These are phyloP conservation scores for Oxyura jamaicensis DNA, from an alignment of 2,113 vertebrate species.

Conservation along the genomic window DNA sequence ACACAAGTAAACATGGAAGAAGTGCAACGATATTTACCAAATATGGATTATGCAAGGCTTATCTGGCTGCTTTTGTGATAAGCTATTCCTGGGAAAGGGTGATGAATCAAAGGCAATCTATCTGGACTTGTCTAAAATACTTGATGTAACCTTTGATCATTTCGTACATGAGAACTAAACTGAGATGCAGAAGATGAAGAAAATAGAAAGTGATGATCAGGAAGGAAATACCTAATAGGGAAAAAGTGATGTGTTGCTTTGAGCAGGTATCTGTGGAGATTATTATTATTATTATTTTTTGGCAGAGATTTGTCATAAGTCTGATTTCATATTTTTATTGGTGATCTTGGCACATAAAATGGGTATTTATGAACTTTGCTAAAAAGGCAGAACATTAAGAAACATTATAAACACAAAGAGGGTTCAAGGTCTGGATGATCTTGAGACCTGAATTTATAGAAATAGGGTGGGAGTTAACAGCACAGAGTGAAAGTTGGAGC, in stretches of 20 bases:
- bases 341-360: background rate
- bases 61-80: conserved; percentile 21
- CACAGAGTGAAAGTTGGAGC: background rate
- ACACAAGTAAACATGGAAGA: background rate
- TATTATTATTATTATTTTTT: background rate
- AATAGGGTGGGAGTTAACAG: background rate
- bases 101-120: background rate
- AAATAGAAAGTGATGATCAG: background rate
- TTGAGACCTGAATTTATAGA: background rate
- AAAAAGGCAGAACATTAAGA: background rate
- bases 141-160: conserved; percentile 10
- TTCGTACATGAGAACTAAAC: background rate
- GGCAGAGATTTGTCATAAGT: background rate
- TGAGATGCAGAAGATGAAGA: background rate
- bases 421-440: background rate
- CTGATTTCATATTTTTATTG: background rate
- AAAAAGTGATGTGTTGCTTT: background rate
- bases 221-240: background rate
- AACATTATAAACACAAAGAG: background rate
- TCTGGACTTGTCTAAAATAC: background rate
- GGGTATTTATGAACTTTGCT: background rate
- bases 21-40: conserved; percentile 39
- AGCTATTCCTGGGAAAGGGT: background rate
- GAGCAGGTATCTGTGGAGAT: accelerated
- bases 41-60: conserved; percentile 1